phyloP scores from a whole-genome alignment of 2,888 invertebrate species.

The Agriopis aurantiaria region DNA sequence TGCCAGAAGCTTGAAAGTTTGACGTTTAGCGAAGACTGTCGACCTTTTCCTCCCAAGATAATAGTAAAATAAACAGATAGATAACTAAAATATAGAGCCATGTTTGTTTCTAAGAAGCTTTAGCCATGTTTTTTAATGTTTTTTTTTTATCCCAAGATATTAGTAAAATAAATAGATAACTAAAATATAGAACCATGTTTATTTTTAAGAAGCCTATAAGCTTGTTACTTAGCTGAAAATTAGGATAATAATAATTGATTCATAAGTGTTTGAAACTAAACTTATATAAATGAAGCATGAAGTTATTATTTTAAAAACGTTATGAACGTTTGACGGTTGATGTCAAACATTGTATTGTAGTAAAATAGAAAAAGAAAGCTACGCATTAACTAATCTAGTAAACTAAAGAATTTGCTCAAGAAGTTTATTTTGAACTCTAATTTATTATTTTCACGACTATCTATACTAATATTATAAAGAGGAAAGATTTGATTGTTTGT shows the following conservation, averaged over 20 bases:
- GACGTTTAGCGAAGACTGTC: constrained; percentile 10
- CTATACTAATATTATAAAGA: too few relatives aligned
- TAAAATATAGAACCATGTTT: not conserved
- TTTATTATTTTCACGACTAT: too few relatives aligned
- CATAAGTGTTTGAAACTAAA: too few relatives aligned
- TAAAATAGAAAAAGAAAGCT: too few relatives aligned
- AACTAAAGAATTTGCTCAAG: not conserved
- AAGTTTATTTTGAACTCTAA: not conserved
- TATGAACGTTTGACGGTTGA: too few relatives aligned
- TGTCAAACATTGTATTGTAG: too few relatives aligned
- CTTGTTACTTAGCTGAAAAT: too few relatives aligned
- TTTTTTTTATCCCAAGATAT: not conserved
- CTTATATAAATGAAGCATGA: not conserved
- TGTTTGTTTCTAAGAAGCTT: not conserved
- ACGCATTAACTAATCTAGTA: too few relatives aligned
- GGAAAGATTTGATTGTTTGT: too few relatives aligned
- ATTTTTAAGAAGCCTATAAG: not conserved
- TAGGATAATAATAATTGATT: too few relatives aligned
- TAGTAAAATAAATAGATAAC: not conserved
- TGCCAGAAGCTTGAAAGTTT: constrained; percentile 36
- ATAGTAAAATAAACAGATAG: not conserved
- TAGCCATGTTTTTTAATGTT: too few relatives aligned
- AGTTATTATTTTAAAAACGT: not conserved
- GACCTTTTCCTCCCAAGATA: not conserved
- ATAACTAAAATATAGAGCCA: not conserved